Conservation (phyloP, 2,797 vertebrate species). For the Denticeps clupeoides region DNA sequence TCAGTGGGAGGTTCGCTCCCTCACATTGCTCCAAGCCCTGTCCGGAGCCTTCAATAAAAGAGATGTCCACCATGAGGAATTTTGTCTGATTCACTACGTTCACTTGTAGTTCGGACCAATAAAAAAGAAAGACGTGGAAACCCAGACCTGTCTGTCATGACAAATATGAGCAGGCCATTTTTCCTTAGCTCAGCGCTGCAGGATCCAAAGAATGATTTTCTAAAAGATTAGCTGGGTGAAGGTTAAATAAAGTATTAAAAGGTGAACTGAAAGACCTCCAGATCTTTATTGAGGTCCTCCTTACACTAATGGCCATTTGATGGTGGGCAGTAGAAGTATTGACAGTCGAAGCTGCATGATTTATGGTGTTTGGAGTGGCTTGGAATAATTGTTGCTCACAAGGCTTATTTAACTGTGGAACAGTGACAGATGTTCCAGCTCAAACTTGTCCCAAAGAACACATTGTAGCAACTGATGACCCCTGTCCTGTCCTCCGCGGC, state of each 20-base stretch:
- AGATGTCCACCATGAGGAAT: no score
- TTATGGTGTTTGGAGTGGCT: conserved; percentile 66
- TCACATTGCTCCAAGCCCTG: conserved; percentile 31
- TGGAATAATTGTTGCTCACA: conserved; percentile 61
- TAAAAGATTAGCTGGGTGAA: not conserved
- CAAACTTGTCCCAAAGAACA: conserved; percentile 9
- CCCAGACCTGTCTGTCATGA: no score
- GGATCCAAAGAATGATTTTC: no score
- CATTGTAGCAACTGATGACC: conserved; percentile 4
- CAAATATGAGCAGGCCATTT: no score
- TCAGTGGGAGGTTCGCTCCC: conserved; percentile 45
- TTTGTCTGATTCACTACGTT: no score
- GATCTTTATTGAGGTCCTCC: conserved; percentile 52
- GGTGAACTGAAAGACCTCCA: conserved; percentile 6
- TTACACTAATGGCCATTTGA: conserved; percentile 59
- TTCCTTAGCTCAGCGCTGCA: no score
- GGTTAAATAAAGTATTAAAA: not conserved
- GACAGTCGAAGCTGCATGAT: conserved; percentile 63
- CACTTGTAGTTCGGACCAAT: no score
- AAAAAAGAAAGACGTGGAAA: no score
- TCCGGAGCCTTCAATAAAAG: no score
- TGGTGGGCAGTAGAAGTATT: conserved; percentile 56
- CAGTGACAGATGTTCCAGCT: conserved; percentile 36
- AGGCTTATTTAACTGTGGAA: conserved; percentile 57
- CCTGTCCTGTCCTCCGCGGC: not conserved